Conservation (phyloP, 2,113 vertebrate genomes). For the Passer montanus region DNA sequence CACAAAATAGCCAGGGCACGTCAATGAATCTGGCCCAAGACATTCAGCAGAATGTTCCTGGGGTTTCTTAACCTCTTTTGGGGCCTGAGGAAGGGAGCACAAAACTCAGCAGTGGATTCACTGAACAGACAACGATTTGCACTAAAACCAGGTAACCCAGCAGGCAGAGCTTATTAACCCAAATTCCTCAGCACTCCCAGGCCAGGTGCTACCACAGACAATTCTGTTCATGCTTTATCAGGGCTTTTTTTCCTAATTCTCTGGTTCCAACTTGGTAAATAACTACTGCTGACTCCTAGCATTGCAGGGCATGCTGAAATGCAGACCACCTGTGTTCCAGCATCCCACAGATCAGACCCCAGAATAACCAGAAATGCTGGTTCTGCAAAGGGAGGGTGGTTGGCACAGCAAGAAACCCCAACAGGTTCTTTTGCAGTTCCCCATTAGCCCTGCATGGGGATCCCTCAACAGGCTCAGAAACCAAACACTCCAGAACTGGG, state of each 20-base stretch:
- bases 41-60: not conserved
- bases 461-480: not conserved
- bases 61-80: conserved; percentile 34
- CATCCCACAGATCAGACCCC: fast-evolving
- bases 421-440: not conserved
- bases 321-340: not conserved
- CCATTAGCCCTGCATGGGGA: not conserved
- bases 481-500: not conserved
- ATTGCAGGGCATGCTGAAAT: not conserved
- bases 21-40: not conserved
- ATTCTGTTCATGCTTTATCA: not conserved
- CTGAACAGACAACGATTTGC: not conserved
- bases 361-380: fast-evolving
- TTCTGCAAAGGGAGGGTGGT: not conserved
- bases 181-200: not conserved
- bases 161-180: conserved; percentile 42
- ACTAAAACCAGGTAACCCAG: not conserved
- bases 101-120: not conserved
- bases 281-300: not conserved
- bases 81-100: not conserved
- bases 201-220: not conserved
- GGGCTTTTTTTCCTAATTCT: not conserved
- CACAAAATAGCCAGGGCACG: not conserved
- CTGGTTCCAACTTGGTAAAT: not conserved
- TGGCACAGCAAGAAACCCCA: not conserved